Percentiles rank a stretch among this genome's conserved stretches.
These are phyloP conservation scores for cat (Felis catus) DNA, from an alignment of 2,113 vertebrate species.

Conservation along the genomic window DNA sequence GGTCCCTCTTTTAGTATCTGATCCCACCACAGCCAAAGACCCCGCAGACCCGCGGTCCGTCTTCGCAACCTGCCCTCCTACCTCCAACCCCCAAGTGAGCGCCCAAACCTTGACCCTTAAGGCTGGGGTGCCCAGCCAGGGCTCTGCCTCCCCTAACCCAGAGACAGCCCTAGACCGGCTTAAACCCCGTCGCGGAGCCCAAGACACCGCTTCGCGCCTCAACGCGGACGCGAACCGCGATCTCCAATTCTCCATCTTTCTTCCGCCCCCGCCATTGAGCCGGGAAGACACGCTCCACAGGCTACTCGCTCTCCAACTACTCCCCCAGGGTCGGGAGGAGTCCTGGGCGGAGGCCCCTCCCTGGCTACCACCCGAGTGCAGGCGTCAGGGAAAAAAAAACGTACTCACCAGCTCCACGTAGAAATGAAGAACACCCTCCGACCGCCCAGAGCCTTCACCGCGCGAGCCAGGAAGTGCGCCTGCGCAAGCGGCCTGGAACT, in stretches of 20 bases:
- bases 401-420: not conserved
- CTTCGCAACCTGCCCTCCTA: not conserved
- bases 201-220: not conserved
- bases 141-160: not conserved
- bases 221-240: not conserved
- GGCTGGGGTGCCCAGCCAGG: no score
- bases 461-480: not conserved
- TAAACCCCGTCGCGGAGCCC: not conserved
- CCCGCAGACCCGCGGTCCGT: not conserved
- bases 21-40: not conserved
- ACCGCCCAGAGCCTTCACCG: accelerated
- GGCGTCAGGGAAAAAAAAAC: not conserved
- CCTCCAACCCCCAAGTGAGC: not conserved
- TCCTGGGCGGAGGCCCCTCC: not conserved
- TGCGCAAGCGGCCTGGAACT: not conserved
- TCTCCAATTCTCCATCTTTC: not conserved
- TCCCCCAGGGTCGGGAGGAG: no score
- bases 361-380: accelerated
- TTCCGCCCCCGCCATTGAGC: not conserved
- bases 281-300: no score
- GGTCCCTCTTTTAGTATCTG: not conserved
- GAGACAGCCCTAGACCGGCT: not conserved
- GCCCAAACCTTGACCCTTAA: not conserved
- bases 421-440: accelerated
- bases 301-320: not conserved